A percentile compares a stretch with the other conserved stretches of the same genome.
phyloP scores from a whole-genome alignment of 2,797 vertebrate species.

The Onychomys arenicola region DNA sequence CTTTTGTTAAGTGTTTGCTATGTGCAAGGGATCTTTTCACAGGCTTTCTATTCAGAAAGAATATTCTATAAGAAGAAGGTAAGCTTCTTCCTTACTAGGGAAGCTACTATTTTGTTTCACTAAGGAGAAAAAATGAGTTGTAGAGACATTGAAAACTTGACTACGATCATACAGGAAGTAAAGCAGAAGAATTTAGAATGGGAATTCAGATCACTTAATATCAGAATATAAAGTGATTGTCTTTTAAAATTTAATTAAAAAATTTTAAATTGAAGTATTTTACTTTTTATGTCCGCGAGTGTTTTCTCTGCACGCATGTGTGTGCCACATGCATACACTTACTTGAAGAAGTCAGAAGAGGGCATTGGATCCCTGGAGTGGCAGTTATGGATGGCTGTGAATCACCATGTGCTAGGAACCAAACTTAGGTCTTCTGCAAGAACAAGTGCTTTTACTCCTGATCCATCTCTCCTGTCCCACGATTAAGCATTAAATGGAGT shows the following conservation, averaged over 20 bases:
- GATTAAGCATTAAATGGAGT: not conserved
- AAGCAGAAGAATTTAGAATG: constrained; percentile 1
- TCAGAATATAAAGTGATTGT: not conserved
- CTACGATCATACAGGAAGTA: not conserved
- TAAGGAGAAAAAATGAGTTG: not conserved
- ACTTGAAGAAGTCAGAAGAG: not conserved
- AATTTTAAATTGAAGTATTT: not conserved
- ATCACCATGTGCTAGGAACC: not conserved
- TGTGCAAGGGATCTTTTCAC: not conserved
- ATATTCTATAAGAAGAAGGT: too few species aligned
- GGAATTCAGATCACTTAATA: not conserved
- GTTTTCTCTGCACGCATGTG: not conserved
- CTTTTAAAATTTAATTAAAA: not conserved
- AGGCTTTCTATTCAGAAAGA: not conserved
- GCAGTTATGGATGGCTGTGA: not conserved
- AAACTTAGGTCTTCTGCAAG: not conserved
- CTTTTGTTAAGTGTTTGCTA: not conserved
- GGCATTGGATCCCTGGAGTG: not conserved
- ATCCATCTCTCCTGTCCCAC: too few species aligned
- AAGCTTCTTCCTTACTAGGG: not conserved
- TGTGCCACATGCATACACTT: not conserved
- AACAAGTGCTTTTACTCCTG: too few species aligned
- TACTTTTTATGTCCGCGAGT: not conserved
- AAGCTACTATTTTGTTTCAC: not conserved
- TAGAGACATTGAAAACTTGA: not conserved